Evolutionary conservation across 2,797 vertebrate species (phyloP), one percentile per base, ranked within the genome.

Genomic region (Karalla daura): DNA sequence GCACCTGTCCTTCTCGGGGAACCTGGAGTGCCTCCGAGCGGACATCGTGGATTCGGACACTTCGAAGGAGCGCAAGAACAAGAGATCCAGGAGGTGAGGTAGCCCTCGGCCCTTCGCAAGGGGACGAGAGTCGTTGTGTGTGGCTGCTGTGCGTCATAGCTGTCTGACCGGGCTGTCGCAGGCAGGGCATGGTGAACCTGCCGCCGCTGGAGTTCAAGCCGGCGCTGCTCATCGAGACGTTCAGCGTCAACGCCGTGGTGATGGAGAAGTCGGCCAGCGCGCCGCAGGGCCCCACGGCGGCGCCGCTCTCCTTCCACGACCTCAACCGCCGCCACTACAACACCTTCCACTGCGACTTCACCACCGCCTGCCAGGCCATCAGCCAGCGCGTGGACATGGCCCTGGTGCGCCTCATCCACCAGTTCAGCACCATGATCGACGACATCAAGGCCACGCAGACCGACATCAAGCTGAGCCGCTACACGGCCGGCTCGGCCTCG

Each of bases 371-470:
- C 86, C 98, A 99, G 84, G 94, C 97, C 73, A 99, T 99, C 87
- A 98, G 97, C 88, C 98, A 99, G 87, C 97, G 97, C 0, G 97
- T 99, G 0, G 97, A 99, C 84, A 99, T 99, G 98, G 98, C 98
- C 3, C 90, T 99, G 63, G 98, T 99, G 37, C 95, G 98, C 11
- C 98, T 99, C 71, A 97, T 99, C 81, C 98, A 99, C 86, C 98
- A 99, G 76, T 99, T 99, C 86, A 99, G 98, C 85, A 99, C 97
- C 23, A 99, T 99, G 98, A 96, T 99, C 9, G 97, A 99, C 0
- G 97, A 99, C 64, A 98, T 99, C 90, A 99, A 99, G 80, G 97
- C 98, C 49, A 99, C 97, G 0, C 98, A 99, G 89, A 99, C 98
- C 0, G 98, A 99, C 90, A 99, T 99, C 88, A 99, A 98, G 35